phyloP scores from a whole-genome alignment of 2,797 vertebrate genomes.

The Rhodeus uyekii region DNA sequence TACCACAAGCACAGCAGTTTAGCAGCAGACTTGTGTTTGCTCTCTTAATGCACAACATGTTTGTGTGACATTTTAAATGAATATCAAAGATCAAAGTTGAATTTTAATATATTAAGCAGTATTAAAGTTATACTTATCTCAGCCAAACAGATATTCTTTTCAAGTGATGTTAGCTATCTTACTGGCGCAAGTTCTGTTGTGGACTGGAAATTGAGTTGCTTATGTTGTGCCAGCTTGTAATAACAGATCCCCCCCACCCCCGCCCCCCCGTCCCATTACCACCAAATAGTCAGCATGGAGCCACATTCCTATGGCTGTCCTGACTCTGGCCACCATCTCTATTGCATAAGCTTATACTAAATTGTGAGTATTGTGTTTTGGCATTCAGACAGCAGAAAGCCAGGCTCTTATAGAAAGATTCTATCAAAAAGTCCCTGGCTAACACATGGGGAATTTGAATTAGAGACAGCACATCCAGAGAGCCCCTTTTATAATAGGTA shows the following conservation, averaged over 20 bases:
- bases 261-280: not conserved
- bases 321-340: conserved; percentile 29
- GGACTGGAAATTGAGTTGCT: conserved; percentile 46
- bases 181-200: conserved; percentile 12
- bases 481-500: not conserved
- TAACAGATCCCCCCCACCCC: conserved; percentile 1
- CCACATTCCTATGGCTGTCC: conserved; percentile 24
- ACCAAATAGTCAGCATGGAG: conserved; percentile 34
- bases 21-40: not conserved
- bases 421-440: conserved; percentile 46
- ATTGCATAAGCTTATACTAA: conserved; percentile 45
- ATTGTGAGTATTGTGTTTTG: conserved; percentile 37
- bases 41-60: not conserved
- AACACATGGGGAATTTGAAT: conserved; percentile 26
- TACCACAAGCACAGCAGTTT: not conserved
- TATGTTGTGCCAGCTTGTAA: conserved; percentile 10
- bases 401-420: conserved; percentile 41
- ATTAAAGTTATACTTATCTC: not conserved
- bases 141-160: conserved; percentile 44
- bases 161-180: conserved; percentile 10
- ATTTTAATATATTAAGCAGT: conserved; percentile 21
- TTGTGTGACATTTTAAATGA: conserved; percentile 39
- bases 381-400: conserved; percentile 32
- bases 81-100: conserved; percentile 41
- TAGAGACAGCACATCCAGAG: not conserved